phyloP scores from a whole-genome alignment of 2,113 vertebrate species.

The Cyanocitta stelleri region DNA sequence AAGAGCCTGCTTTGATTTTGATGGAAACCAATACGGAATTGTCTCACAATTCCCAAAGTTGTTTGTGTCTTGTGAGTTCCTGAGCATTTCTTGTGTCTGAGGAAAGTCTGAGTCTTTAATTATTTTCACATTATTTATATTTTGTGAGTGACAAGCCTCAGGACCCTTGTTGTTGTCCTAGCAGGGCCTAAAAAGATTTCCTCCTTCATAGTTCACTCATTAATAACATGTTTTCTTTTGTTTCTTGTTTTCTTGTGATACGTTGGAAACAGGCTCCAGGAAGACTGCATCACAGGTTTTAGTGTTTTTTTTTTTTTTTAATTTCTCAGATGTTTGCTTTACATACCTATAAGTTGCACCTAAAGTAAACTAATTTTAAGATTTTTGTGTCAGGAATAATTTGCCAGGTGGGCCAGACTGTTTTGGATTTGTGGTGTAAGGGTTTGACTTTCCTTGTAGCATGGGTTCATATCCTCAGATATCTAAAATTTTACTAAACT shows the following conservation, averaged over 20 bases:
- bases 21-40: not conserved
- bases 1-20: not conserved
- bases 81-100: not conserved
- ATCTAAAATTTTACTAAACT: not conserved
- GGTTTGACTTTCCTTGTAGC: not conserved
- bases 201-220: not conserved
- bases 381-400: not conserved
- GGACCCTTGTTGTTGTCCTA: not conserved
- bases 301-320: not conserved
- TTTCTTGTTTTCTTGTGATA: not conserved
- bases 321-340: not conserved
- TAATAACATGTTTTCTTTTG: not conserved
- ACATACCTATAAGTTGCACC: rapidly evolving
- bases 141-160: not conserved
- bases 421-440: not conserved
- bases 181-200: not conserved
- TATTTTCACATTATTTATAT: not conserved
- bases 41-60: not conserved
- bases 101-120: rapidly evolving
- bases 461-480: not conserved
- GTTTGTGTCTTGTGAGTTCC: not conserved
- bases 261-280: not conserved
- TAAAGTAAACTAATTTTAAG: not conserved
- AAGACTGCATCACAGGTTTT: not conserved
- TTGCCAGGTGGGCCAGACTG: rapidly evolving